Base-by-base conservation (phyloP, 2,888 invertebrate genomes). In the Heliothis peltigera region DNA sequence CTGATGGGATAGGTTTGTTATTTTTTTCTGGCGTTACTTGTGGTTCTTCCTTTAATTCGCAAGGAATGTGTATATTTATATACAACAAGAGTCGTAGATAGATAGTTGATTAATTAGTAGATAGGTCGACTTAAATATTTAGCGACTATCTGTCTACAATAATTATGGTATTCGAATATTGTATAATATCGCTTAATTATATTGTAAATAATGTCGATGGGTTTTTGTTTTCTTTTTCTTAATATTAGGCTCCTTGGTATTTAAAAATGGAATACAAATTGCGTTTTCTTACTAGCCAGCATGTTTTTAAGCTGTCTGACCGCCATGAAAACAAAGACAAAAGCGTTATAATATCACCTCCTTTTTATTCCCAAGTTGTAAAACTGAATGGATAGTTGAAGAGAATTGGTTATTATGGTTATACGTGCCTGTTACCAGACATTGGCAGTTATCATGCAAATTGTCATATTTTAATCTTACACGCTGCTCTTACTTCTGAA, bases 361-460 rank as follows among this genome's bases (percentile, higher is more conserved):
- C 32, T 44, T 72, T 53, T 61, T 72, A 67, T 53, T 70, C 32
- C 4, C 32, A 15, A 5, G 48, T 32, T 42, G 32, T 70, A 70
- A 66, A 70, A 61, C 18, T 6, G 25, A 70, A 61, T 44, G 48
- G 67, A 61, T 72, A 66, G 61, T 71, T 60, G 28, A 70, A 56
- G 67, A 53, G 61, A 70, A 61, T 56, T 22, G 47, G 56, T 52
- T 53, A 48, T 56, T 49, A 66, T 25, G 53, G 52, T 56, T 48
- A 66, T 56, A 56, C 39, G 67, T 72, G 71, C 43, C 22, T 46
- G 6, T 60, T 56, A 53, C 18, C 55, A 17, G 56, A 48, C n/a
- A 32, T 28, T 18, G 53, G 32, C 39, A 54, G 44, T 70, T 54
- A 58, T 43, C 58, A 71, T 58, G 71, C 18, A 70, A 70, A 71